Base-by-base conservation (phyloP, 2,888 invertebrate genomes). In the Keiferia lycopersicella region DNA sequence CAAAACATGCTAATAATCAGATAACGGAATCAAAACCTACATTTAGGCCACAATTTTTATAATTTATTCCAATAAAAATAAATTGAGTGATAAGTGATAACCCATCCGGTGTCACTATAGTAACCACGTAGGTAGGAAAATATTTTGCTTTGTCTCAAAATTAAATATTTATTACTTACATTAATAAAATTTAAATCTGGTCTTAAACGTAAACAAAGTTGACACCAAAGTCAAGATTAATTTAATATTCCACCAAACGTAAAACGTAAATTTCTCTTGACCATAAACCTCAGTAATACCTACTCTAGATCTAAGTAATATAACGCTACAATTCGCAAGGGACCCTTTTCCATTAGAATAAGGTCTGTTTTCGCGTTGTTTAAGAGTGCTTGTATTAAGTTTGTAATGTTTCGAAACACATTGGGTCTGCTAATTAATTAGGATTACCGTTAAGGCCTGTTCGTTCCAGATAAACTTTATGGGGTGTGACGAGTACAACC, bases 381-480 rank as follows among this genome's bases (percentile, higher is more conserved):
- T 60, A n/a, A 26, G 51, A 10, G 41, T 61, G 14, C 45, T 45
- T 69, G 69, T 73, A 72, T 69, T 68, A 74, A 77, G 75, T 80
- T 79, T 77, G 76, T 81, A 79, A 81, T 77, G 79, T 80, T 78
- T 78, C 78, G 75, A 78, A 74, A 79, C 79, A 79, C 81, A 80
- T 80, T 79, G 80, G 81, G 80, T 80, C 80, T 78, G 77, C 80
- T 87, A 87, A 88, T 89, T 88, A 88, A 88, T 88, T 87, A 86
- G 86, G 85, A 88, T 88, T 87, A 86, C 80, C 76, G 78, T 76
- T 75, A 74, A 75, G 73, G 74, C 78, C 79, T 77, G 83, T 75
- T 75, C 71, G 75, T 75, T 71, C 76, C 80, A 85, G 85, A 88
- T 87, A 86, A 84, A 88, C 81, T 87, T 84, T 82, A 81, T 73